These are phyloP conservation scores for Zosterops lateralis DNA, from an alignment of 2,113 vertebrate species.

Conservation along the genomic window DNA sequence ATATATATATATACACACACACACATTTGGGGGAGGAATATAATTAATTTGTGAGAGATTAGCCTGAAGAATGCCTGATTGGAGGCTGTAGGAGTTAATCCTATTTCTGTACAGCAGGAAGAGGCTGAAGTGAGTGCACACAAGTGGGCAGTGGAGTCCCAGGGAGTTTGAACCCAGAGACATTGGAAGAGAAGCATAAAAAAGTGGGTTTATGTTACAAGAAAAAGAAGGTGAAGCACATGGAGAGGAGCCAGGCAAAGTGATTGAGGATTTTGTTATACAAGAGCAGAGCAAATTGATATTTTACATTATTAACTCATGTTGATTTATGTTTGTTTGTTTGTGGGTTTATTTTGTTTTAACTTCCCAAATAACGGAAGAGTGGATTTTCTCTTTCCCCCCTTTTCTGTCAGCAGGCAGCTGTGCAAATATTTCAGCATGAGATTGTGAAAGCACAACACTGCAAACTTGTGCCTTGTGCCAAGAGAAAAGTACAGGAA, in stretches of 20 bases:
- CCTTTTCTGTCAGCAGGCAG: slow-evolving; percentile 40
- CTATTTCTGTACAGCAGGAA: background rate
- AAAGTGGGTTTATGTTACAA: background rate
- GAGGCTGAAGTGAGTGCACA: background rate
- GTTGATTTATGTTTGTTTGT: background rate
- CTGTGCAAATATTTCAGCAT: slow-evolving; percentile 69
- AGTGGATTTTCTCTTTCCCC: background rate
- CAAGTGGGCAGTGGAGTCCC: background rate
- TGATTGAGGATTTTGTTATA: background rate
- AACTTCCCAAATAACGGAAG: background rate
- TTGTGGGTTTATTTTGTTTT: background rate
- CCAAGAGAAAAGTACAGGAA: slow-evolving; percentile 58
- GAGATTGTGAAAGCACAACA: slow-evolving; percentile 57
- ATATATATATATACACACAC: background rate
- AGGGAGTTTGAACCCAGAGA: fast-evolving
- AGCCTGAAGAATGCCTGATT: background rate
- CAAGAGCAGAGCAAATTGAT: background rate
- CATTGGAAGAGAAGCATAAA: background rate
- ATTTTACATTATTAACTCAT: background rate
- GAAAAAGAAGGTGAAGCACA: background rate
- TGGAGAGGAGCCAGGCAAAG: background rate
- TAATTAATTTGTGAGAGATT: slow-evolving; percentile 28
- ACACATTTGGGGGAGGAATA: slow-evolving; percentile 18
- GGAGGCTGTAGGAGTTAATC: background rate
- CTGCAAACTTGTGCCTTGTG: slow-evolving; percentile 49